These are phyloP conservation scores for Palythoa heliodiscus DNA, from an alignment of 92 coral and sea anemone species.

Conservation along the genomic window DNA sequence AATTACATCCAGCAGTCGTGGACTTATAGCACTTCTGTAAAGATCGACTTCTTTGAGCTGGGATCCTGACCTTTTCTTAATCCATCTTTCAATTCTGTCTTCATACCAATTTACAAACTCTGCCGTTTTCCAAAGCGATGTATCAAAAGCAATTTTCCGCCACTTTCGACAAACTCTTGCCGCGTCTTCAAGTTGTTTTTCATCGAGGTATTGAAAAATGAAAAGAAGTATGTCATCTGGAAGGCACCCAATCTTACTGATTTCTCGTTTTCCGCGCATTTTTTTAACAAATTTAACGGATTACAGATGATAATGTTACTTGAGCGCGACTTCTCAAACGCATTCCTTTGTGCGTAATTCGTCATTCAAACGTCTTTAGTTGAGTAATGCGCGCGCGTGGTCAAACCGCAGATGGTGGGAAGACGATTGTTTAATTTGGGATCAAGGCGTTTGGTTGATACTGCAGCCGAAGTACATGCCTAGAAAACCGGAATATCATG, in stretches of 20 bases:
- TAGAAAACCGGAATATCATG: no score
- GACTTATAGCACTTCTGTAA: slow-evolving; percentile 13
- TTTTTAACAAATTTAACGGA: neutral
- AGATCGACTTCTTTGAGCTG: slow-evolving; percentile 43
- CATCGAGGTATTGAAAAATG: slow-evolving; percentile 33
- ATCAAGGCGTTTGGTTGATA: no score
- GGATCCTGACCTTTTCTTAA: slow-evolving; percentile 43
- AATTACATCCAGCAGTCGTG: slow-evolving; percentile 13
- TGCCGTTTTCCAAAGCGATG: slow-evolving; percentile 63
- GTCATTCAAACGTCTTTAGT: slow-evolving; percentile 28
- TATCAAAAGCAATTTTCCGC: slow-evolving; percentile 68
- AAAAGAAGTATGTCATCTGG: slow-evolving; percentile 37
- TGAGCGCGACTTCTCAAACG: neutral
- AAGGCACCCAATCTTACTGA: slow-evolving; percentile 18
- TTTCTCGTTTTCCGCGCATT: slow-evolving; percentile 31
- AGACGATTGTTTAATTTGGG: no score
- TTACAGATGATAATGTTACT: neutral
- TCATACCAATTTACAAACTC: slow-evolving; percentile 48
- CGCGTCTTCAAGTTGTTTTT: slow-evolving; percentile 29
- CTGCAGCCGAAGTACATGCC: no score
- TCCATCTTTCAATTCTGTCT: slow-evolving; percentile 29
- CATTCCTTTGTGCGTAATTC: slow-evolving; percentile 29
- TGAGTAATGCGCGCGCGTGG: slow-evolving; percentile 26
- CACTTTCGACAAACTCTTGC: slow-evolving; percentile 71
- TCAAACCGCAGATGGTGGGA: neutral